A percentile compares a stretch with the other conserved stretches of the same genome.
Evolutionary conservation across 2,113 vertebrate genomes (phyloP).

Genomic region (Corythaeola cristata): DNA sequence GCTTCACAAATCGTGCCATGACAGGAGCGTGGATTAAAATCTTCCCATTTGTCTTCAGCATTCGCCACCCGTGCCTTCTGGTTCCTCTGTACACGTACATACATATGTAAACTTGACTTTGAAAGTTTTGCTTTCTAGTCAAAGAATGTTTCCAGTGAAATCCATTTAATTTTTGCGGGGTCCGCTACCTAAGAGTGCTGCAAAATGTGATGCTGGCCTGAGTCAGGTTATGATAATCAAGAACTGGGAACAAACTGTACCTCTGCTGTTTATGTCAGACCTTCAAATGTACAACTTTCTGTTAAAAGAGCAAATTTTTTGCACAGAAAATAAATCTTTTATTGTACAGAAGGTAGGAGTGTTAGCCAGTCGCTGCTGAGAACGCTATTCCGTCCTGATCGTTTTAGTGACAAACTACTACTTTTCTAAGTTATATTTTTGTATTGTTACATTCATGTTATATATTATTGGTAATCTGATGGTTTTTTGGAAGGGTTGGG

Average conservation of each 20-base stretch:
- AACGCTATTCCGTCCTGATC: background rate
- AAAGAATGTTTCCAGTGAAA: background rate
- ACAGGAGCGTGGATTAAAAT: background rate
- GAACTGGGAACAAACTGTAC: background rate
- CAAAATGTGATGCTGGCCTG: background rate
- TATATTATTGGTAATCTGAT: background rate
- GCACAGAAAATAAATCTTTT: background rate
- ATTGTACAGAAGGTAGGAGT: background rate
- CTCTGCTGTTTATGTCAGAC: background rate
- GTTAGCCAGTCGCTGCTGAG: background rate
- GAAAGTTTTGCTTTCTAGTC: background rate
- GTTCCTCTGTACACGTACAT: accelerated
- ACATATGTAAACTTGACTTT: background rate
- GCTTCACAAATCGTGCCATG: background rate
- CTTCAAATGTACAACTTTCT: background rate
- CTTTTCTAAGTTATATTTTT: background rate
- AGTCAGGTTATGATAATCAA: background rate
- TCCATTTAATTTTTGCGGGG: background rate
- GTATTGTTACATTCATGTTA: background rate
- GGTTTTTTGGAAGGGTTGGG: background rate
- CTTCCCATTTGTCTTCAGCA: background rate
- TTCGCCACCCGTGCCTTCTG: background rate
- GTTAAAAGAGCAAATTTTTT: background rate
- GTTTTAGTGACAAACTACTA: background rate
- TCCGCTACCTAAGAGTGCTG: background rate